A percentile compares a stretch with the other conserved stretches of the same genome.
Conservation (phyloP, 2,797 vertebrate species). For the Decapterus maruadsi region DNA sequence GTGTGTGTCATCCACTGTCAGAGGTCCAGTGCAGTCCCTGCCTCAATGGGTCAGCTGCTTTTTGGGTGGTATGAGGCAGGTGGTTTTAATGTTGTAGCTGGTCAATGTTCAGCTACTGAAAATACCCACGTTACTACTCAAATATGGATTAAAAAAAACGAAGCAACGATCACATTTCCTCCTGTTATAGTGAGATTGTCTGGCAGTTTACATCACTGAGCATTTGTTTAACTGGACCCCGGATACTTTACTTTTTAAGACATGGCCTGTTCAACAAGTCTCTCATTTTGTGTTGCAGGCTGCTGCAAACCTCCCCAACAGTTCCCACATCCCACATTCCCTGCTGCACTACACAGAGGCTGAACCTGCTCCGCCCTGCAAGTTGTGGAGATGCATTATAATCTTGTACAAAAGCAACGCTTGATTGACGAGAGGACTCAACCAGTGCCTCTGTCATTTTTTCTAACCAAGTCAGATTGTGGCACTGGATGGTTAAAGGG, state of each 20-base stretch:
- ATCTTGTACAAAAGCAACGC: not conserved
- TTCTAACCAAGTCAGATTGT: not conserved
- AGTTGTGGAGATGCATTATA: constrained; percentile 14
- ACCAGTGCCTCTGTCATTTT: constrained; percentile 10
- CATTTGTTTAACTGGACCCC: too few relatives aligned
- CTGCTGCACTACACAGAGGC: constrained; percentile 14
- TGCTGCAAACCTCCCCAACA: not conserved
- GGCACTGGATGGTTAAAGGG: constrained; percentile 5
- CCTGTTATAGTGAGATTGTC: too few relatives aligned
- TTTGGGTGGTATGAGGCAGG: too few relatives aligned
- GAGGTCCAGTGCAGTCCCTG: too few relatives aligned
- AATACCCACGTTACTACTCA: too few relatives aligned
- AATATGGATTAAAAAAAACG: too few relatives aligned
- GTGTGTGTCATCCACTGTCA: too few relatives aligned
- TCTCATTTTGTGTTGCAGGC: constrained; percentile 39
- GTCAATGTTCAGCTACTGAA: too few relatives aligned
- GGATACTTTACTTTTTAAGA: not conserved
- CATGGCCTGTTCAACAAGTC: not conserved
- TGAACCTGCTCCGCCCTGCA: constrained; percentile 20
- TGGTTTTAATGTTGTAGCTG: too few relatives aligned
- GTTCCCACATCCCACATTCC: not conserved
- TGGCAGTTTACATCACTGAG: too few relatives aligned
- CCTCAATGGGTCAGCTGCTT: too few relatives aligned
- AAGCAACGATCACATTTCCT: too few relatives aligned
- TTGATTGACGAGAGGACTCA: constrained; percentile 6